Base-by-base conservation (phyloP, 2,888 invertebrate species). In the Melangyna quadrimaculata region DNA sequence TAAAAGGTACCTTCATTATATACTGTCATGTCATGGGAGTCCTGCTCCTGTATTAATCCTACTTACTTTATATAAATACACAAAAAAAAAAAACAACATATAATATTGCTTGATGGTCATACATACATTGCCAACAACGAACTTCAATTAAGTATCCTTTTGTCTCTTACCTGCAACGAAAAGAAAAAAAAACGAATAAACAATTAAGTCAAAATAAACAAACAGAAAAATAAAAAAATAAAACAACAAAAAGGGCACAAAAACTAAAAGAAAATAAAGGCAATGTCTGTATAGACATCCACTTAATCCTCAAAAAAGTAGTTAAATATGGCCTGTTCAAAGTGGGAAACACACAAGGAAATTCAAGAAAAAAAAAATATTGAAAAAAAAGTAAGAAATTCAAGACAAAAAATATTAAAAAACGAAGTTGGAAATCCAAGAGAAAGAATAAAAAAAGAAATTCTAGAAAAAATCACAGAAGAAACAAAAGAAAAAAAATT, bases 131-230 rank as follows among this genome's bases (percentile, higher is more conserved):
- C 37, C 22, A 22, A 61, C 37, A 19, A 67, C 59, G 2, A 65
- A 67, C 78, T 7, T 65, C 67, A 69, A 72, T 86, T 72, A 80
- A 59, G 69, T 59, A 59, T 65, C 17, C 43, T 19, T 59, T 59
- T n/a, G n/a, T 59, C 8, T 48, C 84, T 80, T 75, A 84, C 80
- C 80, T 86, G 75, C 24, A 84, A 80, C 29, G 22, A 75, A 77
- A 75, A 2, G 48, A 17, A 53, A 67, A 69, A 67, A 65, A 53
- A 61, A 77, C 63, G 57, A 32, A 67, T 29, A 61, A 67, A 27
- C 35, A 80, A 40, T 57, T 65, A 55, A 74, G 48, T 29, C 51
- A 53, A 27, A 37, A 57, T 40, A 63, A 24, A 9, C 3, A 17
- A 73, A 55, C n/a, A 45, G 2, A 17, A 1, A n/a, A 35, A 32